Base-by-base conservation (phyloP, 2,888 invertebrate genomes). In the Ommatoiulus sabulosus region DNA sequence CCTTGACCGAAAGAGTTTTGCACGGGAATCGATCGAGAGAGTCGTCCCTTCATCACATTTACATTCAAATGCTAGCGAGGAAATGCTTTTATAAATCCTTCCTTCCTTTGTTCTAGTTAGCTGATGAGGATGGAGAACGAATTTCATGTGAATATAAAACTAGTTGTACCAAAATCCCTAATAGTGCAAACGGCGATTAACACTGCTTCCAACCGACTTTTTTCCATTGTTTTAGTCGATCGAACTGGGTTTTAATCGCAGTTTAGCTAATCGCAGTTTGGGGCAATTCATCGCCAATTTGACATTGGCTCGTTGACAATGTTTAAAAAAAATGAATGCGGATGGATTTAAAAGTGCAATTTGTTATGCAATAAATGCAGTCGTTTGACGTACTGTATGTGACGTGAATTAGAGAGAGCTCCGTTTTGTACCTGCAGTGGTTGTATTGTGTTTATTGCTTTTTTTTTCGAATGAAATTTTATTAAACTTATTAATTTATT, bases 11-110 rank as follows among this genome's bases (percentile, higher is more conserved):
- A 10, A n/a, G 10, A n/a, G 2, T 72, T 72, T 72, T 72, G 72
- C 72, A 72, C 24, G 72, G 72, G 72, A 72, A 72, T 72, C 72
- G 72, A 72, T 72, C 12, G 72, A 24, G 24, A 72, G 10, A 72
- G 24, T 24, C 72, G 24, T 72, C 72, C 24, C 35, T 72, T 24
- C 72, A 72, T 63, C 8, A 20, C 24, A 72, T 72, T 72, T 72
- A 72, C 72, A 72, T 72, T 72, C 24, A 72, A 7, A 72, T 24
- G 24, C 8, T 72, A 3, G 24, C 72, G 72, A 72, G 72, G 72
- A 72, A 72, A 72, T 72, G 72, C 24, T 72, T 72, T 72, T 24
- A 24, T 72, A 72, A 72, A 24, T 24, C 72, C 24, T 72, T 72
- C 72, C 72, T 72, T 72, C 72, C 72, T 72, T 24, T 72, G 72